These are phyloP conservation scores for Drosophila nannoptera DNA, from an alignment of 1,140 invertebrate genomes.

Conservation along the genomic window DNA sequence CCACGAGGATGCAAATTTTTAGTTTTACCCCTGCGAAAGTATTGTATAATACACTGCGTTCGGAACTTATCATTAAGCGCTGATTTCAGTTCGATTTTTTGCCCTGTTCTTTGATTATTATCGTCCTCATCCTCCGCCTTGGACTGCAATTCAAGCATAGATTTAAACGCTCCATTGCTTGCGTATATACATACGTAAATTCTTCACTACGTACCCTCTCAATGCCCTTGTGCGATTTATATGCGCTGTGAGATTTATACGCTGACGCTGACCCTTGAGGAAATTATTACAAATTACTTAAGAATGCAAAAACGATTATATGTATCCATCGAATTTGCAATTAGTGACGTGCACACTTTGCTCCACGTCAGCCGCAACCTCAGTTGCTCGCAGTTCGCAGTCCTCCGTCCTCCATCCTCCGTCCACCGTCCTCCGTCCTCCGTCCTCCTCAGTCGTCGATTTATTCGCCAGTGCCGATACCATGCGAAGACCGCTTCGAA, in stretches of 20 bases:
- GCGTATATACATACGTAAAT: slow-evolving; percentile 58
- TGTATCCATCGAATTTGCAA: slow-evolving; percentile 79
- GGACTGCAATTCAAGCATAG: neutral
- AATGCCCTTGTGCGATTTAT: slow-evolving; percentile 52
- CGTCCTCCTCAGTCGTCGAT: slow-evolving; percentile 22
- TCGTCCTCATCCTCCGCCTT: slow-evolving; percentile 40
- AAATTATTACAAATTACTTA: slow-evolving; percentile 79
- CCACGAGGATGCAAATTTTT: neutral
- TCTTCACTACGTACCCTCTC: slow-evolving; percentile 32
- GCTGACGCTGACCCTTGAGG: slow-evolving; percentile 76
- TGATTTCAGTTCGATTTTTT: slow-evolving; percentile 69
- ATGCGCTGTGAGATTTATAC: slow-evolving; percentile 68
- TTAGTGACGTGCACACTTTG: slow-evolving; percentile 77
- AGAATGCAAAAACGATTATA: slow-evolving; percentile 79
- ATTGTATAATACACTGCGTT: slow-evolving; percentile 49
- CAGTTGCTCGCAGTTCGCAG: neutral
- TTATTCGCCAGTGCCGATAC: slow-evolving; percentile 5
- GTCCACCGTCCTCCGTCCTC: slow-evolving; percentile 8
- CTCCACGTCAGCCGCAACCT: slow-evolving; percentile 38
- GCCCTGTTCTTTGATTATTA: slow-evolving; percentile 59
- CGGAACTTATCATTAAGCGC: slow-evolving; percentile 72
- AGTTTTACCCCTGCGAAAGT: neutral
- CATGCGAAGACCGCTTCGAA: slow-evolving; percentile 8
- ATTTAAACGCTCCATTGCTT: slow-evolving; percentile 3
- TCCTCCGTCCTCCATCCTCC: slow-evolving; percentile 12